A percentile compares a stretch with the other conserved stretches of the same genome.
Evolutionary conservation across 2,888 invertebrate species (phyloP).

Genomic region (Spilarctia lutea): DNA sequence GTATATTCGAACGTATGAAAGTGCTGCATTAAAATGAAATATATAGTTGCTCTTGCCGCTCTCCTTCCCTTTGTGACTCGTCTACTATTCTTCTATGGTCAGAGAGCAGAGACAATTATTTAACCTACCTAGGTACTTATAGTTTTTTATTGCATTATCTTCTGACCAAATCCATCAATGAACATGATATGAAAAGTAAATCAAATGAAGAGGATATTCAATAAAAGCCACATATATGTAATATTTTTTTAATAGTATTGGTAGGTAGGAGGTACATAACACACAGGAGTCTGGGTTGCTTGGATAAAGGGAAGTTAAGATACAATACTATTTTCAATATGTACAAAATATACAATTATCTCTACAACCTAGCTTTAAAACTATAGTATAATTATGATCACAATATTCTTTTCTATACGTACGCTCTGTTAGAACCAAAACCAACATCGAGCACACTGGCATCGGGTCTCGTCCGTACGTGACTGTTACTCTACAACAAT

Average conservation of each 20-base stretch:
- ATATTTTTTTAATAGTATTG: slow-evolving; percentile 87
- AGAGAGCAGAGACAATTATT: no score
- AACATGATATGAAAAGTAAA: no score
- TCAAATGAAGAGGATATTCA: slow-evolving; percentile 16
- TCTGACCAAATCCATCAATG: no score
- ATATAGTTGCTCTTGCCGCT: no score
- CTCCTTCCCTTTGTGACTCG: no score
- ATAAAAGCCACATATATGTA: slow-evolving; percentile 74
- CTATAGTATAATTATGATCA: slow-evolving; percentile 86
- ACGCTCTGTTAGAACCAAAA: slow-evolving; percentile 73
- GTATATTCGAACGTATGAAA: no score
- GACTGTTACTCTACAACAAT: slow-evolving; percentile 71
- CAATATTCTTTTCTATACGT: slow-evolving; percentile 84
- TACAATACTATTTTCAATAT: slow-evolving; percentile 87
- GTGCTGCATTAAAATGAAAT: no score
- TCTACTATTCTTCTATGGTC: no score
- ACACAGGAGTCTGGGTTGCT: slow-evolving; percentile 86
- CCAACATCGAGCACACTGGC: slow-evolving; percentile 61
- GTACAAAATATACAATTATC: slow-evolving; percentile 87
- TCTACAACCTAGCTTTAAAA: slow-evolving; percentile 82
- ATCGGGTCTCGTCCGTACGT: slow-evolving; percentile 63
- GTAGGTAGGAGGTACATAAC: slow-evolving; percentile 88
- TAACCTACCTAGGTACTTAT: no score
- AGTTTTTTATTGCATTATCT: no score
- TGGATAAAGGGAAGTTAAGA: slow-evolving; percentile 86